phyloP scores from a whole-genome alignment of 2,888 invertebrate species.

The Nemotelus nigrinus region DNA sequence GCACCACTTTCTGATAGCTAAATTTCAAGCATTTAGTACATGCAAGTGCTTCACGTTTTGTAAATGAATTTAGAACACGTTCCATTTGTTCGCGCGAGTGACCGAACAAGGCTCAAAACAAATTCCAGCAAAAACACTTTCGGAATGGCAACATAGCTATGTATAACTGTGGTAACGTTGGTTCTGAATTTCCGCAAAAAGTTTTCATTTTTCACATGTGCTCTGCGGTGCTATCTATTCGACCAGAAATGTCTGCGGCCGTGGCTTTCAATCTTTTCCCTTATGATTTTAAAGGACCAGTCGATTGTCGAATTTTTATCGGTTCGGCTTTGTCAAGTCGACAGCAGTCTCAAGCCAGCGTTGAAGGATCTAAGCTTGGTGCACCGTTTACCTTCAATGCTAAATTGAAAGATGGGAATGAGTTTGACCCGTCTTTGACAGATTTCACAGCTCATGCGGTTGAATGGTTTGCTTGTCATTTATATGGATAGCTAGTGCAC shows the following conservation, averaged over 20 bases:
- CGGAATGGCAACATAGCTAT: not conserved
- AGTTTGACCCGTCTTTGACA: conserved; percentile 22
- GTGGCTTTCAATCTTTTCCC: conserved; percentile 55
- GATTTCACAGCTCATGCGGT: conserved; percentile 40
- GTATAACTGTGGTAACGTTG: conserved; percentile 10
- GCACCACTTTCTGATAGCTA: no score
- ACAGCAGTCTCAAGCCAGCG: conserved; percentile 9
- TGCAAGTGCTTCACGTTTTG: not conserved
- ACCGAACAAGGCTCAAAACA: not conserved
- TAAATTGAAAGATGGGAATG: conserved; percentile 5
- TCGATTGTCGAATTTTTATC: conserved; percentile 44
- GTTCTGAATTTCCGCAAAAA: conserved; percentile 22
- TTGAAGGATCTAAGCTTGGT: not conserved
- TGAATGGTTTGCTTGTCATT: conserved; percentile 40
- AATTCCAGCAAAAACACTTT: not conserved
- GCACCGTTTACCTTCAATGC: not conserved
- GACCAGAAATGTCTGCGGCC: conserved; percentile 56
- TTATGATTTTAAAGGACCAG: conserved; percentile 49
- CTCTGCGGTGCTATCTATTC: conserved; percentile 54
- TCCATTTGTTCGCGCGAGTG: not conserved
- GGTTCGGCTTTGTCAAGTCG: conserved; percentile 33
- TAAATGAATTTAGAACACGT: conserved; percentile 33
- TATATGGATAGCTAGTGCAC: conserved; percentile 16
- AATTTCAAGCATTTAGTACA: no score
- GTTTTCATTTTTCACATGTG: conserved; percentile 40